These are phyloP conservation scores for Helicolenus hilgendorfi DNA, from an alignment of 2,797 vertebrate species.

Conservation along the genomic window DNA sequence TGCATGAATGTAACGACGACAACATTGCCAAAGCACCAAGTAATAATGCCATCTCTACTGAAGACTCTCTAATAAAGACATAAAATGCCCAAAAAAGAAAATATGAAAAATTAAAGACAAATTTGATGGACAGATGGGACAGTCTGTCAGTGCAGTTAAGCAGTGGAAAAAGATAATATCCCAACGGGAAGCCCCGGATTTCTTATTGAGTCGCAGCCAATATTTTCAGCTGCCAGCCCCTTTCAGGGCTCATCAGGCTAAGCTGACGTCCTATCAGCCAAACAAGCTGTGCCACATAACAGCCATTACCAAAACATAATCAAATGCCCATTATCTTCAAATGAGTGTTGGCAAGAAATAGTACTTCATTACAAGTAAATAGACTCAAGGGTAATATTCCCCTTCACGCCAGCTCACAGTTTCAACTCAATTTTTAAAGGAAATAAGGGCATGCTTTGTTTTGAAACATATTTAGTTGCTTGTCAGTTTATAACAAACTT, in stretches of 20 bases:
- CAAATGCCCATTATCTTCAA: conserved; percentile 63
- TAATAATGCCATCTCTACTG: not conserved
- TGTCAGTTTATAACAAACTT: not conserved
- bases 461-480: not conserved
- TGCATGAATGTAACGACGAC: no score
- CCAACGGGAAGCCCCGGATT: conserved; percentile 11
- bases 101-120: not conserved
- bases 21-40: no score
- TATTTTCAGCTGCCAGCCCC: conserved; percentile 43
- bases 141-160: not conserved
- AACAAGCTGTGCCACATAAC: conserved; percentile 50
- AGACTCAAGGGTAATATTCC: conserved; percentile 26
- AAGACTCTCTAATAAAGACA: not conserved
- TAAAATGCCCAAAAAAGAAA: not conserved
- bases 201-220: conserved; percentile 46
- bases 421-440: conserved; percentile 27
- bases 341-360: conserved; percentile 35
- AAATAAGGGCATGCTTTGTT: conserved; percentile 39
- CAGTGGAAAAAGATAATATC: conserved; percentile 9
- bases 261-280: conserved; percentile 25
- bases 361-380: conserved; percentile 39
- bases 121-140: not conserved
- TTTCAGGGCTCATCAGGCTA: conserved; percentile 18
- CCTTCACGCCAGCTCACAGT: not conserved
- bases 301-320: conserved; percentile 52